Base-by-base conservation (phyloP, 1,140 invertebrate species). In the Nebria ingens region DNA sequence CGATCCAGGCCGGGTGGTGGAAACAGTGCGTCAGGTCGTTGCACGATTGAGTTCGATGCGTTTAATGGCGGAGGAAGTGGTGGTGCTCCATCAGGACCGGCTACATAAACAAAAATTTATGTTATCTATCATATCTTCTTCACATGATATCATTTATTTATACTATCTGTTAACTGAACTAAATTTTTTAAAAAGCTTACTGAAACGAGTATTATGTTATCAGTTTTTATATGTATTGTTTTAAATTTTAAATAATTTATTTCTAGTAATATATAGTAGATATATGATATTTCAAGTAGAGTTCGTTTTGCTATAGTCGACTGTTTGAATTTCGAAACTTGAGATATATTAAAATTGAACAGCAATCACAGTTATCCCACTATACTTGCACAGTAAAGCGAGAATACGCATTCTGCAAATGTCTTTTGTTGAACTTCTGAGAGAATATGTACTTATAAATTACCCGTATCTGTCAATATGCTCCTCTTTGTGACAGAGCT, bases 1-100 rank as follows among this genome's bases (percentile, higher is more conserved):
- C 60, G 60, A 54, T 65, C 64, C 21, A 3, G 9, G 3, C 62
- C 62, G 42, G 66, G 58, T 6, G 64, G 63, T n/a, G 69, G 66
- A 61, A 70, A 72, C 19, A 72, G 65, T 1, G 68, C 67, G 52
- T 70, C 69, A 15, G 71, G 71, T 50, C 71, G 58, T 2, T 66
- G 64, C 19, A 70, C 56, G 4, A 56, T 34, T n/a, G 56, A 6
- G 12, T 19, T 9, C 4, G 19, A 2, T 4, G 15, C 51, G 22
- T 13, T 20, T 17, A 52, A 13, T 19, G 51, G 20, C 17, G 19
- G 51, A 9, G 22, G 11, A 6, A 4, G 40, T 45, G 40, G 54
- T 13, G 59, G 58, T 15, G 59, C 60, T 42, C 61, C 61, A 12
- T 58, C 57, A 56, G 59, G 52, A 50, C 21, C 29, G 6, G 20